These are phyloP conservation scores for Drosophila pectinifera DNA, from an alignment of 1,140 invertebrate species.

Conservation along the genomic window DNA sequence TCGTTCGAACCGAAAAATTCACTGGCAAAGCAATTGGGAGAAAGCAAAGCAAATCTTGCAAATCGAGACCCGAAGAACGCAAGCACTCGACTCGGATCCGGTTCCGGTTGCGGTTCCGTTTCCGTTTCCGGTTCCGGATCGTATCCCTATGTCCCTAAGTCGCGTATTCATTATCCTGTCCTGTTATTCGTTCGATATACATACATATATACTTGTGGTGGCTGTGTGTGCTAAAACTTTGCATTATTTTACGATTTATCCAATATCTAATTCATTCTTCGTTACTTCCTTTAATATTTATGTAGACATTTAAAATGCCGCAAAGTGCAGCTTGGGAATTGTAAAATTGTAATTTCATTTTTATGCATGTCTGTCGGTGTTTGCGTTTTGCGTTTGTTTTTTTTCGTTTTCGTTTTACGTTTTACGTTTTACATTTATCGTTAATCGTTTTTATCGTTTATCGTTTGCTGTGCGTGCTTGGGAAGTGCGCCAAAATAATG, in stretches of 20 bases:
- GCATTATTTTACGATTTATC: constrained; percentile 53
- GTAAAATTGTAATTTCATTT: constrained; percentile 61
- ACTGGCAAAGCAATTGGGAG: constrained; percentile 19
- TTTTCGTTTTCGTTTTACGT: constrained; percentile 9
- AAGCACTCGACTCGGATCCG: constrained; percentile 18
- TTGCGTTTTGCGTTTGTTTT: constrained; percentile 14
- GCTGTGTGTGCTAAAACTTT: constrained; percentile 51
- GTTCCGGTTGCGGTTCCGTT: no score
- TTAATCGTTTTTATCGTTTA: background rate
- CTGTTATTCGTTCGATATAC: constrained; percentile 43
- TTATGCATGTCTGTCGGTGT: constrained; percentile 19
- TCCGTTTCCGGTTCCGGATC: no score
- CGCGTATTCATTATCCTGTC: constrained; percentile 4
- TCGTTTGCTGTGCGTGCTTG: constrained; percentile 21
- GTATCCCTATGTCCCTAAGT: constrained; percentile 1
- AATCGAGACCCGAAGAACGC: constrained; percentile 39
- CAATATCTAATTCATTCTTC: constrained; percentile 45
- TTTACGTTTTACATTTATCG: background rate
- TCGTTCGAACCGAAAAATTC: constrained; percentile 36
- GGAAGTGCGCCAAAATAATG: constrained; percentile 34
- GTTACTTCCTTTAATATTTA: constrained; percentile 61
- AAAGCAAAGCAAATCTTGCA: constrained; percentile 45
- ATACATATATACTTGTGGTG: constrained; percentile 26
- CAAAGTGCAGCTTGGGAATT: constrained; percentile 74
- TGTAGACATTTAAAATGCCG: constrained; percentile 76